Evolutionary conservation across 2,797 vertebrate genomes (phyloP).

Genomic region (Vultur gryphus): DNA sequence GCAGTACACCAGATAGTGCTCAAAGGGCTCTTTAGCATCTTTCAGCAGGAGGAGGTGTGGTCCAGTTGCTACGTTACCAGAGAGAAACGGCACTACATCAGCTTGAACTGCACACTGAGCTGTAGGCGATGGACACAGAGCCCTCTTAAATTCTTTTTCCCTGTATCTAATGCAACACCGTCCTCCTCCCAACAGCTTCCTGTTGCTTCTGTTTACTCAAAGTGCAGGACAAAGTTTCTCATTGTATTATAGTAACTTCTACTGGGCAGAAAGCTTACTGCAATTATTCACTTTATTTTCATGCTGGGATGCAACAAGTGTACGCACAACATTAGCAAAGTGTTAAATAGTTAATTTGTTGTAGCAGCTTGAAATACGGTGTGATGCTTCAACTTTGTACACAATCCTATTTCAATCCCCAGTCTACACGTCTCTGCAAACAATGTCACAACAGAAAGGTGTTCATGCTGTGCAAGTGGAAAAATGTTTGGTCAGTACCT

Average conservation of each 20-base stretch:
- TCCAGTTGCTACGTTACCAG: conserved; percentile 36
- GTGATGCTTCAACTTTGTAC: not conserved
- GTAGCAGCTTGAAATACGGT: not conserved
- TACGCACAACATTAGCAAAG: conserved; percentile 1
- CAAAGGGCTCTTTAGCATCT: conserved; percentile 45
- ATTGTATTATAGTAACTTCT: not conserved
- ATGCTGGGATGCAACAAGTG: conserved; percentile 21
- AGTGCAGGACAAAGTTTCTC: not conserved
- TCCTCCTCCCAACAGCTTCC: not conserved
- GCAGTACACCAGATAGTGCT: conserved; percentile 55
- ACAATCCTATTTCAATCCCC: not conserved
- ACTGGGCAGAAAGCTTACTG: not conserved
- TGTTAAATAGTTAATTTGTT: conserved; percentile 49
- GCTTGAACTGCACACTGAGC: not conserved
- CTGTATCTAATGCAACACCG: not conserved
- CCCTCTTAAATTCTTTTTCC: not conserved
- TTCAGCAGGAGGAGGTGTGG: conserved; percentile 45
- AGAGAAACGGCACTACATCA: not conserved
- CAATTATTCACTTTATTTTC: conserved; percentile 3
- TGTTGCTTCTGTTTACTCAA: not conserved
- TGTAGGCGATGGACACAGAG: not conserved
- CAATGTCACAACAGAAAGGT: not conserved
- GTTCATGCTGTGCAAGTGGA: not conserved
- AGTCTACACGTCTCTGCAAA: not conserved
- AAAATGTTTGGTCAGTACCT: not conserved